Conservation (phyloP, 2,888 invertebrate genomes). For the Rosalia funebris region DNA sequence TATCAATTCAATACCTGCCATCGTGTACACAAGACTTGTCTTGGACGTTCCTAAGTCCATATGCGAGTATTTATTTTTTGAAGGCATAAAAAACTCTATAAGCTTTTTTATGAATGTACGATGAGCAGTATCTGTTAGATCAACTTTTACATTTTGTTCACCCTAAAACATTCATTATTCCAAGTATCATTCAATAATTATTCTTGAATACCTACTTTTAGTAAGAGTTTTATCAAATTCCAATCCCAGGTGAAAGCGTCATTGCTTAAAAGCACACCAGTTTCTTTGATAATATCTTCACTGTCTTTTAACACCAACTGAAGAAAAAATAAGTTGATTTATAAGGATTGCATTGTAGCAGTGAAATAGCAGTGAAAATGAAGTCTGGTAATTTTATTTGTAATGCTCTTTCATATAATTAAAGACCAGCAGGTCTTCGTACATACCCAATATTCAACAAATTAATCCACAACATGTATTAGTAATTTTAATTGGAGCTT, state of each 20-base stretch:
- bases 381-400: too few species aligned
- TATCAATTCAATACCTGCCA: slow-evolving; percentile 78
- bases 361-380: too few species aligned
- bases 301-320: slow-evolving; percentile 59
- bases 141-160: slow-evolving; percentile 55
- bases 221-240: slow-evolving; percentile 85
- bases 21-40: slow-evolving; percentile 72
- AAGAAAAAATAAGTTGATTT: slow-evolving; percentile 37
- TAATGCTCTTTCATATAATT: too few species aligned
- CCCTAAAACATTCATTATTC: slow-evolving; percentile 44
- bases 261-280: slow-evolving; percentile 81
- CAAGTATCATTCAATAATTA: too few species aligned
- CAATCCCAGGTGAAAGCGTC: slow-evolving; percentile 92
- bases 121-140: slow-evolving; percentile 73
- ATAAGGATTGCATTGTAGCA: too few species aligned
- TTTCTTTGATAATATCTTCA: slow-evolving; percentile 78
- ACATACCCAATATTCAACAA: too few species aligned
- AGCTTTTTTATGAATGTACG: slow-evolving; percentile 78
- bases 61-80: slow-evolving; percentile 86
- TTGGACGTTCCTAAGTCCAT: slow-evolving; percentile 75
- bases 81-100: slow-evolving; percentile 87
- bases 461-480: too few species aligned
- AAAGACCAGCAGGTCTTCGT: too few species aligned
- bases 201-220: slow-evolving; percentile 76
- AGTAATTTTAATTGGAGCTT: too few species aligned